Conservation (phyloP, 2,113 vertebrate genomes). For the Erinaceus europaeus region DNA sequence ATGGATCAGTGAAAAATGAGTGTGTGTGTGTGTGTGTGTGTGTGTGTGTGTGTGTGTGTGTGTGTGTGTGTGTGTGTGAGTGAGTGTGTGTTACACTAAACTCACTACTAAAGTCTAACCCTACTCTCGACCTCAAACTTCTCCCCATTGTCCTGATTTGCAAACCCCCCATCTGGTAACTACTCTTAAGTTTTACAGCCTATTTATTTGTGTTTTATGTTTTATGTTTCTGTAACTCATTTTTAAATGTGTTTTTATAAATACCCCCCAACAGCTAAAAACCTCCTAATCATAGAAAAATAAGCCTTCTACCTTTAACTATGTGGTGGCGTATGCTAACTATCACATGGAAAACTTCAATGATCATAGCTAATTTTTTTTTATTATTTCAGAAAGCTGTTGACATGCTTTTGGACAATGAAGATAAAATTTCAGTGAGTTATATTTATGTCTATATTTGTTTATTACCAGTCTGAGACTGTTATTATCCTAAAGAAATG, state of each 20-base stretch:
- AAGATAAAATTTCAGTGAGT: conserved; percentile 98
- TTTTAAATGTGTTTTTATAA: background rate
- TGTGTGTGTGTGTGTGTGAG: too few relatives aligned
- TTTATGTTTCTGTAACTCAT: background rate
- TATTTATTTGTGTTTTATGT: background rate
- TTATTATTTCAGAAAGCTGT: conserved; percentile 92
- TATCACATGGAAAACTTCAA: background rate
- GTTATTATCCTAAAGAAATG: background rate
- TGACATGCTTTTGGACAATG: conserved; percentile 99
- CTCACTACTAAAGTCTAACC: background rate
- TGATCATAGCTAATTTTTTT: conserved; percentile 31
- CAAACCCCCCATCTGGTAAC: background rate
- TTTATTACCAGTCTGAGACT: background rate
- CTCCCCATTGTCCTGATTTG: background rate
- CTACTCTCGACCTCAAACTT: background rate
- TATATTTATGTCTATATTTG: conserved; percentile 21
- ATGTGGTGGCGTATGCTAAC: rapidly evolving
- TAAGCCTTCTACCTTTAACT: background rate
- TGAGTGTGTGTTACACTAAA: background rate
- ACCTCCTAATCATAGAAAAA: background rate
- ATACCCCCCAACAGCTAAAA: background rate
- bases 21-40: too few relatives aligned
- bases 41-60: too few relatives aligned
- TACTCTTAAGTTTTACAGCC: background rate
- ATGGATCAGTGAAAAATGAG: background rate